Evolutionary conservation across 2,113 vertebrate genomes (phyloP).

Genomic region (Chamaetylas fuelleborni): DNA sequence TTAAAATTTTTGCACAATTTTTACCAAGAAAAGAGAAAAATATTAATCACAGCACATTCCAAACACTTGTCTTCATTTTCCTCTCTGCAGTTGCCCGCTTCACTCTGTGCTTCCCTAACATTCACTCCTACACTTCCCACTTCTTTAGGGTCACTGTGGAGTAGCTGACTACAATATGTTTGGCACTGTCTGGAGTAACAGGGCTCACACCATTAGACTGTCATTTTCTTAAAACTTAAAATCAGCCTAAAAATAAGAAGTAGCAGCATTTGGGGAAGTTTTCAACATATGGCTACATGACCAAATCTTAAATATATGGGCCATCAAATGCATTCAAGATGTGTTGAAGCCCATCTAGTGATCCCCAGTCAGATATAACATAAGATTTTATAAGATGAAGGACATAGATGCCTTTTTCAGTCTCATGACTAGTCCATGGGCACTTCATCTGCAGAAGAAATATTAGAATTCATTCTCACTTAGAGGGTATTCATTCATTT

Average conservation of each 20-base stretch:
- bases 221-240: background rate
- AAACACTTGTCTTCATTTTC: background rate
- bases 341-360: background rate
- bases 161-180: background rate
- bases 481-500: background rate
- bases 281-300: background rate
- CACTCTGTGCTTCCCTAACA: background rate
- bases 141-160: background rate
- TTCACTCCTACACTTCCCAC: background rate
- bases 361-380: background rate
- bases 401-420: background rate
- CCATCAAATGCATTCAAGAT: background rate
- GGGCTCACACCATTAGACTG: background rate
- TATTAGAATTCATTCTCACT: background rate
- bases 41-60: background rate
- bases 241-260: background rate
- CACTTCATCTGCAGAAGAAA: background rate
- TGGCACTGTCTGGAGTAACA: background rate
- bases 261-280: conserved; percentile 10
- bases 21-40: background rate
- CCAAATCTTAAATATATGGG: conserved; percentile 31
- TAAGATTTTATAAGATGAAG: background rate
- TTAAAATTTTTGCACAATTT: background rate
- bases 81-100: background rate
- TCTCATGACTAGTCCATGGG: background rate